Percentiles rank a stretch among this genome's conserved stretches.
Conservation (phyloP, 2,888 invertebrate genomes). For the Eristalis arbustorum region DNA sequence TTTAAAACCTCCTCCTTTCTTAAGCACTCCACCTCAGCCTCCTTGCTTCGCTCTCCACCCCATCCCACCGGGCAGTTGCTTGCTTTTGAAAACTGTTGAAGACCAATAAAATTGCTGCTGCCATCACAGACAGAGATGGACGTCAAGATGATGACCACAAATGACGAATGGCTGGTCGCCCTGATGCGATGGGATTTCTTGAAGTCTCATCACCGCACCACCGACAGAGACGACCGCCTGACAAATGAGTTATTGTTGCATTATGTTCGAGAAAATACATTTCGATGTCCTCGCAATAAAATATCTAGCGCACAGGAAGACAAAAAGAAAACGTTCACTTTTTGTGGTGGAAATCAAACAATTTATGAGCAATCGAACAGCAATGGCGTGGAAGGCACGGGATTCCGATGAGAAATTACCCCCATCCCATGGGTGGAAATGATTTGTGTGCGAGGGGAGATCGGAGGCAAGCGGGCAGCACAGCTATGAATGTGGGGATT, state of each 20-base stretch:
- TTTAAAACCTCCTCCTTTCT: too few relatives aligned
- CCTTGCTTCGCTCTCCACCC: background rate
- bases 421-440: background rate
- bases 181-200: background rate
- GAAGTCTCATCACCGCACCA: background rate
- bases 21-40: too few relatives aligned
- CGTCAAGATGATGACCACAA: background rate
- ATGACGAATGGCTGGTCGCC: background rate
- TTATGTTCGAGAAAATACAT: background rate
- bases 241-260: background rate
- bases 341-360: background rate
- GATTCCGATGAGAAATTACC: constrained; percentile 2
- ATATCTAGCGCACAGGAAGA: background rate
- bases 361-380: constrained; percentile 57
- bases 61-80: too few relatives aligned
- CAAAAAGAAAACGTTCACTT: background rate
- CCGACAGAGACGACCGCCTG: background rate
- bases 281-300: constrained; percentile 6
- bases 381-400: constrained; percentile 38
- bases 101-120: background rate
- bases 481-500: constrained; percentile 18
- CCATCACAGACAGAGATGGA: background rate
- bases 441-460: background rate
- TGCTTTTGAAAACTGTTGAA: background rate
- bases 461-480: background rate